Percentiles rank a stretch among this genome's conserved stretches.
Conservation (phyloP, 2,888 invertebrate genomes). For the Chaitophorus viminalis region DNA sequence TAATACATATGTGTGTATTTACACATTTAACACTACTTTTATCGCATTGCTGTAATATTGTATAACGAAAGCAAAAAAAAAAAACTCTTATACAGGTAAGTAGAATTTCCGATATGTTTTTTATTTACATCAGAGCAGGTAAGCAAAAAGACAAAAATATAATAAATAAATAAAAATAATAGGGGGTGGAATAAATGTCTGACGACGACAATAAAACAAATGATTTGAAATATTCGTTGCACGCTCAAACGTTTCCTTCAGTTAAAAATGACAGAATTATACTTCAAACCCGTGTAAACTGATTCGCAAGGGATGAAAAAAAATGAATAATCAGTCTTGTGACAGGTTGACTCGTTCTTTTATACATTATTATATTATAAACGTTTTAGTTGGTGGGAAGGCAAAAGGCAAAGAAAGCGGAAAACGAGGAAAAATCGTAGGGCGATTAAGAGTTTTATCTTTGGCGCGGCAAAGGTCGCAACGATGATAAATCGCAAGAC, state of each 20-base stretch:
- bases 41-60: no score
- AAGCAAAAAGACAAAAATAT: constrained; percentile 15
- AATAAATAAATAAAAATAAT: constrained; percentile 3
- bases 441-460: constrained; percentile 62
- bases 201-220: constrained; percentile 53
- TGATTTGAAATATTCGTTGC: constrained; percentile 56
- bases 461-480: constrained; percentile 53
- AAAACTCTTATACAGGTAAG: constrained; percentile 52
- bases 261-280: constrained; percentile 60
- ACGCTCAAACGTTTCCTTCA: constrained; percentile 45
- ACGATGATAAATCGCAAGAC: constrained; percentile 60
- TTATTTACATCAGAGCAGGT: constrained; percentile 8
- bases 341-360: constrained; percentile 41
- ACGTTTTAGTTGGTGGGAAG: constrained; percentile 40
- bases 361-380: constrained; percentile 56
- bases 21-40: constrained; percentile 15
- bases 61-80: no score
- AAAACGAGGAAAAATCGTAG: constrained; percentile 62
- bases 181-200: constrained; percentile 45
- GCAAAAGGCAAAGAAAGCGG: constrained; percentile 20
- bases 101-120: constrained; percentile 27
- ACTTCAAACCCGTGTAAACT: constrained; percentile 51
- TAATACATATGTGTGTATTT: no score
- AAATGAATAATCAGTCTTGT: constrained; percentile 61
- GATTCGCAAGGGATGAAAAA: constrained; percentile 52